Conservation (phyloP, 2,113 vertebrate species). For the Delphinus delphis region DNA sequence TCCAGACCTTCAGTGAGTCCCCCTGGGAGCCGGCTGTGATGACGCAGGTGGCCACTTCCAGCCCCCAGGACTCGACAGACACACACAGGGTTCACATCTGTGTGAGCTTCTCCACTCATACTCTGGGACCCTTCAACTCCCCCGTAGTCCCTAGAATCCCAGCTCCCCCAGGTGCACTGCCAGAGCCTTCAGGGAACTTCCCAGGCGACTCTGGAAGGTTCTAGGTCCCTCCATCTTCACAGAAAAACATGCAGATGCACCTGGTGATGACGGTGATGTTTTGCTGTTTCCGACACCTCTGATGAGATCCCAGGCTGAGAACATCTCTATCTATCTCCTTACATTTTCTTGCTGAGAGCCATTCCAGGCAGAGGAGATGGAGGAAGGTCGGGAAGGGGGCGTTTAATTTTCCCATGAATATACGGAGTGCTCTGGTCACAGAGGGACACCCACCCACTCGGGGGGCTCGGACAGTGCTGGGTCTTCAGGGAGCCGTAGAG, state of each 20-base stretch:
- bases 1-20: neutral
- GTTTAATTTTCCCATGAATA: accelerated
- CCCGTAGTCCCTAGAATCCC: accelerated
- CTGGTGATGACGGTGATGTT: accelerated
- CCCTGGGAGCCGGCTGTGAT: accelerated
- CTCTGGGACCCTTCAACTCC: too few relatives aligned
- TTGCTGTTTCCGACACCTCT: accelerated
- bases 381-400: accelerated
- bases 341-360: accelerated
- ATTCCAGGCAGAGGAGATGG: accelerated
- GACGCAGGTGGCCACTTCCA: accelerated
- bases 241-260: accelerated
- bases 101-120: accelerated
- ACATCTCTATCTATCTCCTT: neutral
- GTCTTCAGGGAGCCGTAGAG: accelerated
- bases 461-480: neutral
- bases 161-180: accelerated
- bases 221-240: accelerated
- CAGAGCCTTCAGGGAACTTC: neutral
- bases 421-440: too few relatives aligned
- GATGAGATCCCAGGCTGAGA: neutral
- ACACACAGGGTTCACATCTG: neutral
- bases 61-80: accelerated
- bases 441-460: accelerated
- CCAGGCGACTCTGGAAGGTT: neutral